phyloP scores from a whole-genome alignment of 2,888 invertebrate genomes.

The Apamea sordens region DNA sequence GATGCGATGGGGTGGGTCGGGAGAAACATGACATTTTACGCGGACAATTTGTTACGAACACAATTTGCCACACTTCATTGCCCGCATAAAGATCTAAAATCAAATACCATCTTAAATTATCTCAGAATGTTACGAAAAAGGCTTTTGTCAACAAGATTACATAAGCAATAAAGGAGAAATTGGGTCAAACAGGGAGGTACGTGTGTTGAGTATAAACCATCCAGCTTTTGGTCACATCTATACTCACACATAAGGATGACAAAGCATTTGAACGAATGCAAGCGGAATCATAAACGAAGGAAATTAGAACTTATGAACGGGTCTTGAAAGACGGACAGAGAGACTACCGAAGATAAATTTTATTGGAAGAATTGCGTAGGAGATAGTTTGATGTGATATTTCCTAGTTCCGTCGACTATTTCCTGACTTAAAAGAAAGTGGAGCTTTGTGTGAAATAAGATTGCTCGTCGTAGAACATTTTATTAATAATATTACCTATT shows the following conservation, averaged over 20 bases:
- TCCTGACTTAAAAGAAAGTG: not conserved
- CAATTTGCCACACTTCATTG: constrained; percentile 28
- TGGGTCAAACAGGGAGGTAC: constrained; percentile 69
- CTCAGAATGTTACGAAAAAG: constrained; percentile 56
- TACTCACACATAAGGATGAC: constrained; percentile 58
- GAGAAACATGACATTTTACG: too few relatives aligned
- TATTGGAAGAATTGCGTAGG: not conserved
- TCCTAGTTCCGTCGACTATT: constrained; percentile 11
- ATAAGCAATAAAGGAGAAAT: constrained; percentile 70
- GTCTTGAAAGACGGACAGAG: constrained; percentile 2
- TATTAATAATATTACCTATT: not conserved
- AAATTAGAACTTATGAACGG: constrained; percentile 51
- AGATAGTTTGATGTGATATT: constrained; percentile 25
- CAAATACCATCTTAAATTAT: constrained; percentile 59
- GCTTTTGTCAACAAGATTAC: constrained; percentile 67
- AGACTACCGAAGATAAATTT: constrained; percentile 8
- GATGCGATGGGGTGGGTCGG: too few relatives aligned
- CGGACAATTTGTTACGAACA: not conserved
- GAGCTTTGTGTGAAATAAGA: constrained; percentile 5
- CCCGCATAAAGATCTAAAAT: constrained; percentile 27
- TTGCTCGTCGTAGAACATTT: too few relatives aligned
- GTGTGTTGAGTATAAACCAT: constrained; percentile 61
- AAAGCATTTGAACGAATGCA: constrained; percentile 61
- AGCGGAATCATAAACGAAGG: constrained; percentile 49
- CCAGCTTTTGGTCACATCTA: constrained; percentile 67